A percentile compares a stretch with the other conserved stretches of the same genome.
Evolutionary conservation across 2,113 vertebrate genomes (phyloP).

Genomic region (Paramisgurnus dabryanus): DNA sequence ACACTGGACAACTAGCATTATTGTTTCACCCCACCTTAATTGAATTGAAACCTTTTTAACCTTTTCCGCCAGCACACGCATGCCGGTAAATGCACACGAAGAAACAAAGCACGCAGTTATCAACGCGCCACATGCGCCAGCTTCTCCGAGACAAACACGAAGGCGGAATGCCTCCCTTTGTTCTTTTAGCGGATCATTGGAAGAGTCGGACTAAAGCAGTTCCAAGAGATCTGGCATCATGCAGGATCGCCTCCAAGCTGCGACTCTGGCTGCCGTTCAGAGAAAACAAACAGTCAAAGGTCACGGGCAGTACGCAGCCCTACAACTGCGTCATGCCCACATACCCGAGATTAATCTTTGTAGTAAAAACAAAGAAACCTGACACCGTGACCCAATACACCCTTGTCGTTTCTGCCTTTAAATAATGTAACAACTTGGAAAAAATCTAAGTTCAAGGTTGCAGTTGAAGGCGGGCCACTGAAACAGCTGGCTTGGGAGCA

Average conservation of each 20-base stretch:
- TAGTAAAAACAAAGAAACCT: neutral
- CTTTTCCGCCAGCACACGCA: constrained; percentile 3
- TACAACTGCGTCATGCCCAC: neutral
- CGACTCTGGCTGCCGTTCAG: constrained; percentile 22
- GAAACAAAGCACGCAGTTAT: constrained; percentile 44
- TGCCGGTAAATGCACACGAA: neutral
- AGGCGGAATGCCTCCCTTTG: constrained; percentile 41
- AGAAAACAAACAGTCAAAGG: constrained; percentile 18
- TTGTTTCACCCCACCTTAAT: constrained; percentile 16
- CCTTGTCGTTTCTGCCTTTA: neutral
- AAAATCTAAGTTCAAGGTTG: neutral
- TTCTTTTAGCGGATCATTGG: constrained; percentile 41
- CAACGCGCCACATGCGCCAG: constrained; percentile 41
- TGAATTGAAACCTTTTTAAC: constrained; percentile 27
- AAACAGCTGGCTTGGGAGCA: constrained; percentile 34
- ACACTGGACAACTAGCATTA: constrained; percentile 25
- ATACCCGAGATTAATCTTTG: neutral
- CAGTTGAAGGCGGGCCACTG: neutral
- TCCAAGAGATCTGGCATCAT: constrained; percentile 28
- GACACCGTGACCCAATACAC: constrained; percentile 27
- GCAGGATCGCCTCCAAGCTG: constrained; percentile 17
- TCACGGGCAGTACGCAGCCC: neutral
- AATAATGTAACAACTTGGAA: constrained; percentile 5
- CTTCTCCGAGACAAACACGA: constrained; percentile 38
- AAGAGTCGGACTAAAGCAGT: constrained; percentile 38